Evolutionary conservation across 1,140 invertebrate genomes (phyloP), one percentile per base, ranked within the genome.

Genomic region (Drosophila fuyamai): DNA sequence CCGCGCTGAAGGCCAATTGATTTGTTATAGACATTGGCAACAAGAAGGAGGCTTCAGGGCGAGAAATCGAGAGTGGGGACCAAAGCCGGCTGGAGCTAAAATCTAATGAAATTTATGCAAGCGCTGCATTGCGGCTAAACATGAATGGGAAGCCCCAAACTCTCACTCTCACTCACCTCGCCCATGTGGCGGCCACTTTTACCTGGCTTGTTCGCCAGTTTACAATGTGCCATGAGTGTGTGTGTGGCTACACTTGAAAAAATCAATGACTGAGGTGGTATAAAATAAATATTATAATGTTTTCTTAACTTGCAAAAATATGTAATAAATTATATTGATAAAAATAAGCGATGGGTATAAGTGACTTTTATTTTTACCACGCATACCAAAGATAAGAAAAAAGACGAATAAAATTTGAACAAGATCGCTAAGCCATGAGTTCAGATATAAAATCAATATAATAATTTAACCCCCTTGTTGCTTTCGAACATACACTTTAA

Each of bases 51-150:
- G 29, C 35, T 36, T 3, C 9, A 4, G n/a, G 14, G n/a, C 10
- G 18, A 8, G 14, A 53, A 58, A 35, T 36, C 32, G 38, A 38
- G 35, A 44, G 38, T 36, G 40, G 29, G 7, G 54, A 14, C 18
- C 18, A 14, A 23, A 36, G 46, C 38, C 68, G 46, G 51, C 71
- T 62, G 36, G 16, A 68, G 82, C 82, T 79, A 88, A 88, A 86
- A 83, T 86, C 84, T 86, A 86, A 86, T 86, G 82, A 86, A 86
- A 86, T 86, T 86, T 88, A 86, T 86, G 82, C 82, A 86, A 83
- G 71, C 79, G 83, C 82, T 88, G 82, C 82, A 86, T 66, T 86
- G 82, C 83, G 76, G 82, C 71, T 82, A 81, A 76, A 79, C 65
- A 70, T 86, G 83, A 85, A 85, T 72, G 58, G 75, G 48, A 65